Evolutionary conservation across 2,113 vertebrate species (phyloP).

Genomic region (Salvelinus namaycush): DNA sequence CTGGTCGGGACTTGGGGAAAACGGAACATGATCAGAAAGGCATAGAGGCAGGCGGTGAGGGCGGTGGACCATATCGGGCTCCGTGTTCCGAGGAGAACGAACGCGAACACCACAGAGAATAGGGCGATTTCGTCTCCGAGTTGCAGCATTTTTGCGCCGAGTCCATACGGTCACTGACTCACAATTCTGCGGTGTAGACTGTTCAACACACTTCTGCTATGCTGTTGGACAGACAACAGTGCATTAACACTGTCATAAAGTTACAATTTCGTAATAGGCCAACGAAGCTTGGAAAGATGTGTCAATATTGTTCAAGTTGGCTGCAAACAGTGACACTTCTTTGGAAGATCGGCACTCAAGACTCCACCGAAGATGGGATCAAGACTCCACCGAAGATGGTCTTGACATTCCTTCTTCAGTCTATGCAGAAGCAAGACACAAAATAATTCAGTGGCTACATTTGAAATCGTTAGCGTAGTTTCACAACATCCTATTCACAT

Average conservation of each 20-base stretch:
- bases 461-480: no score
- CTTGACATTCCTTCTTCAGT: not conserved
- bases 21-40: slow-evolving; percentile 77
- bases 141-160: slow-evolving; percentile 69
- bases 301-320: not conserved
- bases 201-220: not conserved
- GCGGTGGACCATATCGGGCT: slow-evolving; percentile 76
- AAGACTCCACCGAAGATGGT: not conserved
- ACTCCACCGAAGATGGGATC: not conserved
- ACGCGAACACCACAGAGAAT: slow-evolving; percentile 76
- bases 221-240: not conserved
- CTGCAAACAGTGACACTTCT: not conserved
- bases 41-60: slow-evolving; percentile 77
- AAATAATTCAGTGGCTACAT: not conserved
- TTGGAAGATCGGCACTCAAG: not conserved
- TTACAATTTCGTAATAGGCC: not conserved
- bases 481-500: no score
- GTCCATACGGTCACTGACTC: not conserved
- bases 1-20: slow-evolving; percentile 77
- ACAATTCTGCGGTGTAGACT: not conserved
- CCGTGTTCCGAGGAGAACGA: slow-evolving; percentile 75
- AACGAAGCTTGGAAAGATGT: not conserved
- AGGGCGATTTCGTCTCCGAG: slow-evolving; percentile 71
- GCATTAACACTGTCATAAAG: not conserved
- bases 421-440: not conserved